Base-by-base conservation (phyloP, 2,113 vertebrate genomes). In the Pterocles burchelli region DNA sequence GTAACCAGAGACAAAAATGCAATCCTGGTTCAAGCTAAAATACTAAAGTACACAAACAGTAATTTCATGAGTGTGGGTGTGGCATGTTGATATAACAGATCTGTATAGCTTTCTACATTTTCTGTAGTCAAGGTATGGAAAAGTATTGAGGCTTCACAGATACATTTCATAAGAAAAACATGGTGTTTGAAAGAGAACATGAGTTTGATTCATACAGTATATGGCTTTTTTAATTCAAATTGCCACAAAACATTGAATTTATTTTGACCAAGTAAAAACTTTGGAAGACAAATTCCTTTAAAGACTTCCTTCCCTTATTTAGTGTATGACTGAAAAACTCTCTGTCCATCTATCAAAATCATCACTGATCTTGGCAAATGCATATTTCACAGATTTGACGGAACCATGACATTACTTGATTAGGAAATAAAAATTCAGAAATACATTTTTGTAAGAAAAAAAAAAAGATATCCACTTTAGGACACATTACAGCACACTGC, bases 201-300 rank as follows among this genome's bases (percentile, higher is more conserved):
- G 3, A 73, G 34, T 67, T 81, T 81, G 33, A 63, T 74, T 70
- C 48, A 63, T 29, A n/a, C 2, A 76, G 31, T 88, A 20, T 38
- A 77, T 22, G 29, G 21, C 14, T 38, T 86, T 94, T 90, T 92
- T 86, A 88, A 83, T 88, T 41, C 51, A 73, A 41, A 66, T 34
- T 63, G 63, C 33, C 65, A 70, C 29, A 88, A 88, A 43, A 2
- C 11, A 54, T 6, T 54, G 19, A 65, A 88, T 85, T 88, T 75
- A 41, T 51, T 21, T 14, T 72, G n/a, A 73, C 21, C 38, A 57
- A 67, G 61, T 55, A 63, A 85, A 91, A 62, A 63, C 14, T 2
- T 12, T n/a, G 28, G 34, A 83, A 76, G 46, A 77, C 80, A 83
- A 77, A 83, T 46, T 51, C 25, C 55, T 80, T 92, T 90, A 62